Evolutionary conservation across 2,797 vertebrate genomes (phyloP), one percentile per base, ranked within the genome.

Genomic region (Paedocypris micromegethes): DNA sequence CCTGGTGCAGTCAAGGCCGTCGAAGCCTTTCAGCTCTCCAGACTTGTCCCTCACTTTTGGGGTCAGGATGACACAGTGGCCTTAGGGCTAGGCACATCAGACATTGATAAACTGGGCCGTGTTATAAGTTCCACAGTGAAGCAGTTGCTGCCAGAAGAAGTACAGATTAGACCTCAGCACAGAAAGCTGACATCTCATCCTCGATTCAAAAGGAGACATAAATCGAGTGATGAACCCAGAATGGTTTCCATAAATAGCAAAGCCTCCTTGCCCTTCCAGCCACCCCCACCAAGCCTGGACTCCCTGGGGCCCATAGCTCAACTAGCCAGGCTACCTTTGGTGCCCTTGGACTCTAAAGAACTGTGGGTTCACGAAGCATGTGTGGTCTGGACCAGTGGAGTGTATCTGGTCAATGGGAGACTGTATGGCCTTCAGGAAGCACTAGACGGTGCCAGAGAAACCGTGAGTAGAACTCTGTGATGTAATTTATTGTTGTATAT

Each of bases 311-410:
- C 88, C 49, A 68, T 89, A 83, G 88, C 87, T 63, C 88, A 90
- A 51, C 91, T 97, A 72, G 91, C 95, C 85, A 94, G 96, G 86
- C 93, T 91, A 71, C 90, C 96, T 81, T 91, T 96, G 89, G 93
- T 98, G 91, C 96, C 96, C 90, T 93, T 99, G 86, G 96, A 98
- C 88, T 94, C 94, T 55, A 93, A 97, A 83, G 97, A 99, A 91
- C 92, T 98, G 87, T 98, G 97, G 96, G 92, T 97, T 79, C 97
- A 99, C 0, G 96, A 98, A 86, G 92, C 93, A 79, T 99, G 97
- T 81, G 94, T 98, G 72, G 93, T 95, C 80, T 99, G 97, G 97
- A 93, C 97, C 86, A 98, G 96, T 82, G 97, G 96, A 61, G 91
- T 99, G 83, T 99, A 94, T 86, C 92, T 98, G 78, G 95, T 99